Base-by-base conservation (phyloP, 2,888 invertebrate genomes). In the Drosophila maculinotata region DNA sequence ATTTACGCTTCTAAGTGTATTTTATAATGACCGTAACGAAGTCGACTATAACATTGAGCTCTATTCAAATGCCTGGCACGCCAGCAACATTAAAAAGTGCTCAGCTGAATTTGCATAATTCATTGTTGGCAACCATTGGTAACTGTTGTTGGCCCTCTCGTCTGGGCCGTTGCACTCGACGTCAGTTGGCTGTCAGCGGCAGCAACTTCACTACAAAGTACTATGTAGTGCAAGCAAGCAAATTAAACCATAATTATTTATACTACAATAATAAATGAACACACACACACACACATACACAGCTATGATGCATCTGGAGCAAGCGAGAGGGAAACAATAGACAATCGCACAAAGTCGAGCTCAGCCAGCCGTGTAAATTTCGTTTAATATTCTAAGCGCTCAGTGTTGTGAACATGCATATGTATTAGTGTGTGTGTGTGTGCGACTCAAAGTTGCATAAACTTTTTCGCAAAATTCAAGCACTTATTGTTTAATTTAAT, bases 171-270 rank as follows among this genome's bases (percentile, higher is more conserved):
- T 66, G 79, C 76, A 70, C 62, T 75, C 56, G 31, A 31, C 54
- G 45, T 45, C 64, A 57, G 44, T 44, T 20, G 31, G 41, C 52
- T 67, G 84, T 52, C 84, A 60, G 58, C 25, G 35, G 28, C 39
- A 65, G 70, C 60, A 68, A 65, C 58, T 71, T 69, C 60, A 83
- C 86, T 70, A 65, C 63, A 76, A 57, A 69, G 60, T 68, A 67
- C 5, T 17, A 15, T 60, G 57, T 49, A 48, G 17, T 26, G 58
- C 47, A 65, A 26, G 60, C 66, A 39, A 62, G 68, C 87, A 83
- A 81, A 87, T 81, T 80, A 80, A 84, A 84, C 75, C 71, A 87
- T 81, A 77, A 81, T 84, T 77, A 87, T 83, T 79, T 81, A 74
- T 66, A 62, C 20, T 20, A 20, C 73, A 73, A 79, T 77, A 70